phyloP scores from a whole-genome alignment of 2,888 invertebrate genomes.

The Eubasilissa splendida region DNA sequence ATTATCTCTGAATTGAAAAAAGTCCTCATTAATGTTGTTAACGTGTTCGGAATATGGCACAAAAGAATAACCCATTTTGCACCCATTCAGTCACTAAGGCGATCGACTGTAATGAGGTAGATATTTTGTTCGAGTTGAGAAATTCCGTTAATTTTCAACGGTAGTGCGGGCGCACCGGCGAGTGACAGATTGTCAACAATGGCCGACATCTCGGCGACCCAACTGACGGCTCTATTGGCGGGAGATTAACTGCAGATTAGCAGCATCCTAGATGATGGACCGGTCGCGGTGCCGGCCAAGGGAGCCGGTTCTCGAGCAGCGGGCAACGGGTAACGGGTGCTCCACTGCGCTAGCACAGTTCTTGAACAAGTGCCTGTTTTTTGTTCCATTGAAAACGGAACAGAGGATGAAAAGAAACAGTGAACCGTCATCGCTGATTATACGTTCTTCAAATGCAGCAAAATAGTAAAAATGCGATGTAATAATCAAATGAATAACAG shows the following conservation, averaged over 20 bases:
- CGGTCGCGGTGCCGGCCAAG: slow-evolving; percentile 6
- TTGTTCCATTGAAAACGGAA: slow-evolving; percentile 1
- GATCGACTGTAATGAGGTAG: too few relatives aligned
- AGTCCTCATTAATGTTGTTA: too few relatives aligned
- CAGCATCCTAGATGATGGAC: slow-evolving; percentile 12
- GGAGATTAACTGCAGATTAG: slow-evolving; percentile 5
- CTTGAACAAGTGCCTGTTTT: background rate
- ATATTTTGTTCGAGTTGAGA: too few relatives aligned
- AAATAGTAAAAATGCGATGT: too few relatives aligned
- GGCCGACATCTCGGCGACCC: background rate
- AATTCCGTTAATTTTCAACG: too few relatives aligned
- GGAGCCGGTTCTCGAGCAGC: slow-evolving; percentile 6
- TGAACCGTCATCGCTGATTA: slow-evolving; percentile 3
- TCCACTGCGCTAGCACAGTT: slow-evolving; percentile 36
- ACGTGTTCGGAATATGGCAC: too few relatives aligned
- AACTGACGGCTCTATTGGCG: background rate
- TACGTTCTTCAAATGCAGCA: background rate
- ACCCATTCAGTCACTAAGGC: too few relatives aligned
- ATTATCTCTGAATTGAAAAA: too few relatives aligned
- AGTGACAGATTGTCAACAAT: slow-evolving; percentile 19
- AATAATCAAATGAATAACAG: too few relatives aligned
- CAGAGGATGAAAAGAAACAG: background rate
- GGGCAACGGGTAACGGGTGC: slow-evolving; percentile 11
- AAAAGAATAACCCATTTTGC: too few relatives aligned
- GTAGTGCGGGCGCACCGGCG: background rate